phyloP scores from a whole-genome alignment of 2,888 invertebrate genomes.

The Eupsilia transversa region DNA sequence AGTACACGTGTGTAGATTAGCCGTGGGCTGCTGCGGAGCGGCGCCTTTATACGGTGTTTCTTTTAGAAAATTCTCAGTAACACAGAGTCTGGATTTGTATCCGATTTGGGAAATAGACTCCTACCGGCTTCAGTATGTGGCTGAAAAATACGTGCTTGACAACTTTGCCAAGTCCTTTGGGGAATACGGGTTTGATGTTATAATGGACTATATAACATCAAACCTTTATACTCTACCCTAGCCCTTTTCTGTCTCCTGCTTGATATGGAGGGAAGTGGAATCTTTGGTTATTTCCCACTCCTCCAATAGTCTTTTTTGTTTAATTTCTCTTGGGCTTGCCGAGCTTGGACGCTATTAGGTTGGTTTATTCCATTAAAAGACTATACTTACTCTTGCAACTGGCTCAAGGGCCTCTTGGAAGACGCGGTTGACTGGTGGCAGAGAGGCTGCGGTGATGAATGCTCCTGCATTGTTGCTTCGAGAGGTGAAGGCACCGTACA shows the following conservation, averaged over 20 bases:
- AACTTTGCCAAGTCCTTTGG: background rate
- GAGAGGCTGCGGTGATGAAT: slow-evolving; percentile 76
- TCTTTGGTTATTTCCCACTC: background rate
- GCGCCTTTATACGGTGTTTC: background rate
- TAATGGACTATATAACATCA: no score
- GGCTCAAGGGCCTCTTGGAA: slow-evolving; percentile 51
- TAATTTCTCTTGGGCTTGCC: no score
- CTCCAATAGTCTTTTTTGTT: background rate
- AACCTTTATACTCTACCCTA: no score
- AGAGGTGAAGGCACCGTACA: slow-evolving; percentile 74
- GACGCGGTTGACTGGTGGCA: slow-evolving; percentile 66
- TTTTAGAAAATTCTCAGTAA: background rate
- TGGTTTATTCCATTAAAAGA: no score
- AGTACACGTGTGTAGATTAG: no score
- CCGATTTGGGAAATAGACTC: background rate
- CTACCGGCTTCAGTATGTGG: background rate
- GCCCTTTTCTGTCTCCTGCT: background rate
- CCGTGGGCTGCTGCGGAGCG: background rate
- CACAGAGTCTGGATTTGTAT: background rate
- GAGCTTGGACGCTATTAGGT: background rate
- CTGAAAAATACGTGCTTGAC: background rate
- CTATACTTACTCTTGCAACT: slow-evolving; percentile 74
- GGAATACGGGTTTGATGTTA: background rate
- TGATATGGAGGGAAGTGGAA: background rate
- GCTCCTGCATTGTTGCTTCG: slow-evolving; percentile 82